These are phyloP conservation scores for Cheilosia impressa DNA, from an alignment of 2,888 invertebrate genomes.

Conservation along the genomic window DNA sequence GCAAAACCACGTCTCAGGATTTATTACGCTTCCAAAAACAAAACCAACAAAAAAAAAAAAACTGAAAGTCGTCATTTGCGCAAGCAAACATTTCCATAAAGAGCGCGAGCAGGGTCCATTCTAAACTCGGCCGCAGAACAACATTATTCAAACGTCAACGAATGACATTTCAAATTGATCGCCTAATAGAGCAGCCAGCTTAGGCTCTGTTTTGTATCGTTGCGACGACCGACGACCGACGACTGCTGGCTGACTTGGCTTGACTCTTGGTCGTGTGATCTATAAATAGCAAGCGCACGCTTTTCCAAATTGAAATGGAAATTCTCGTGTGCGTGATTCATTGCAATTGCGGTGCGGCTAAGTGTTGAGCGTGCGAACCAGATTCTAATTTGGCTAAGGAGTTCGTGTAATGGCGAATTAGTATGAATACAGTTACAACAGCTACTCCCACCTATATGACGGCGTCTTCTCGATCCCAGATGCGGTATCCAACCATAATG, in stretches of 20 bases:
- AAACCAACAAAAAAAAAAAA: slow-evolving; percentile 42
- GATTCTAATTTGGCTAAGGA: slow-evolving; percentile 58
- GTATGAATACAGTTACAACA: slow-evolving; percentile 32
- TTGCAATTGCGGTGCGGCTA: slow-evolving; percentile 17
- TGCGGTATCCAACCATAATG: neutral
- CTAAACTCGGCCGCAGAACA: slow-evolving; percentile 60
- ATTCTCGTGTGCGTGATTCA: slow-evolving; percentile 65
- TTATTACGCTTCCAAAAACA: slow-evolving; percentile 58
- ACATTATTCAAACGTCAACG: slow-evolving; percentile 71
- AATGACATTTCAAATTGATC: slow-evolving; percentile 74
- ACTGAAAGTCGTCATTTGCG: slow-evolving; percentile 42
- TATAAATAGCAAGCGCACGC: slow-evolving; percentile 71
- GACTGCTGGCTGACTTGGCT: slow-evolving; percentile 2
- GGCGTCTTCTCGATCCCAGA: slow-evolving; percentile 37
- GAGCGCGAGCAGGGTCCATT: slow-evolving; percentile 57
- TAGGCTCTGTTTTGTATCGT: slow-evolving; percentile 4
- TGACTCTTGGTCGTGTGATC: slow-evolving; percentile 10
- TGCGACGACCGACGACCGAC: neutral
- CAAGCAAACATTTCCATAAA: slow-evolving; percentile 68
- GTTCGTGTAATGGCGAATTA: slow-evolving; percentile 47
- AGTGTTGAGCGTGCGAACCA: slow-evolving; percentile 63
- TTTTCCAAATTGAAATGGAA: slow-evolving; percentile 71
- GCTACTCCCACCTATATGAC: slow-evolving; percentile 58
- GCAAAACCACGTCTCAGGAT: slow-evolving; percentile 58
- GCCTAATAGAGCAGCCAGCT: slow-evolving; percentile 52